Base-by-base conservation (phyloP, 2,113 vertebrate genomes). In the Lophius piscatorius region DNA sequence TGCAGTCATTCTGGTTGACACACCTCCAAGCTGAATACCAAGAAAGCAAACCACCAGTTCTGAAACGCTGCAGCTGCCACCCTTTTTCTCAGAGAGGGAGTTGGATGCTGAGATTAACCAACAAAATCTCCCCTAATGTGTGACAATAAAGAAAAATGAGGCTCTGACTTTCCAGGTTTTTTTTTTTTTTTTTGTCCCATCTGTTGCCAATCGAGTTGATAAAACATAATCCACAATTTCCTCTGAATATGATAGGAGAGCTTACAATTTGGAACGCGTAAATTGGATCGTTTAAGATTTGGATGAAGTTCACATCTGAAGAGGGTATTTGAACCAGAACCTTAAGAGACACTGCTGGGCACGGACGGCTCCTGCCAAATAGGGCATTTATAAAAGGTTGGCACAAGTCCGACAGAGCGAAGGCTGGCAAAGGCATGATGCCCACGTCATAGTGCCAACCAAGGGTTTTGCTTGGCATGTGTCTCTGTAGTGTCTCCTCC, bases 351-450 rank as follows among this genome's bases (percentile, higher is more conserved):
- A 84, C 79, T 86, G 82, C 73, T 81, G 83, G 83, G 81, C 86
- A 84, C 66, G 35, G 80, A 84, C 66, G 35, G 80, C 82, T 80
- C 70, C 60, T 85, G 84, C 80, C 82, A 89, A 90, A 89, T 89
- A 82, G 81, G 87, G 82, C 84, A 89, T 88, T 89, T 88, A 87
- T 84, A 84, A 87, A 84, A 80, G 76, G 82, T 74, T 90, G 87
- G 87, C 86, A 78, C 66, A 6, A 69, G 63, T 72, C 70, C 74
- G 64, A 52, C 78, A 78, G 88, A 84, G 76, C 65, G 60, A 83
- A 77, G 83, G 73, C 84, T 86, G 85, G 83, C 81, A 82, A 76
- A 88, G 87, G 82, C 86, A 87, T 71, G 65, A 64, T 76, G 82
- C 84, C 83, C 84, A 81, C 76, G 70, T 76, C 67, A 58, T 66